Conservation (phyloP, 2,888 invertebrate species). For the Deilephila elpenor region DNA sequence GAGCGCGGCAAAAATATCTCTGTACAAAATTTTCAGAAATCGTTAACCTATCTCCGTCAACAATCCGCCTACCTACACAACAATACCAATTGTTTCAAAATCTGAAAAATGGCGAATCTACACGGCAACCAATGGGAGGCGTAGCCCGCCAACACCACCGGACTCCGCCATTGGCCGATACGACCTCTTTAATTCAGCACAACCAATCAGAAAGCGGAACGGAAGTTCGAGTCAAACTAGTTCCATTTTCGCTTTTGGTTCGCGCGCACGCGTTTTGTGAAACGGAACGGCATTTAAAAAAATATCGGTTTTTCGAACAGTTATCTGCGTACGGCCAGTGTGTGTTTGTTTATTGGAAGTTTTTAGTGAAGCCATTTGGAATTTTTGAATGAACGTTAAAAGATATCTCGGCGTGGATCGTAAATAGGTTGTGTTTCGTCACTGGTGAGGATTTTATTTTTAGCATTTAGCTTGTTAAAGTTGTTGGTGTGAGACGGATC, state of each 20-base stretch:
- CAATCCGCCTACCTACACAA: slow-evolving; percentile 79
- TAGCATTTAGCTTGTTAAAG: slow-evolving; percentile 82
- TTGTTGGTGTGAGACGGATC: slow-evolving; percentile 76
- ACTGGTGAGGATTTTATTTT: slow-evolving; percentile 74
- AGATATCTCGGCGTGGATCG: slow-evolving; percentile 35
- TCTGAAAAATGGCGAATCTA: slow-evolving; percentile 79
- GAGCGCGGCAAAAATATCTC: slow-evolving; percentile 65
- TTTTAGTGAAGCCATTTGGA: slow-evolving; percentile 38
- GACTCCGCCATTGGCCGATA: slow-evolving; percentile 62
- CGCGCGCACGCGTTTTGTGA: slow-evolving; percentile 66
- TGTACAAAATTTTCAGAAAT: slow-evolving; percentile 59
- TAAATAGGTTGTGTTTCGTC: slow-evolving; percentile 78
- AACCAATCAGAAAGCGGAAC: slow-evolving; percentile 68
- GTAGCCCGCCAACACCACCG: slow-evolving; percentile 59
- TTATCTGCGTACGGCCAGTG: slow-evolving; percentile 30
- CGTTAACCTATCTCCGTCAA: slow-evolving; percentile 50
- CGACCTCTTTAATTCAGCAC: slow-evolving; percentile 53
- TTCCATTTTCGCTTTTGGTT: slow-evolving; percentile 73
- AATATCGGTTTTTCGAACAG: slow-evolving; percentile 50
- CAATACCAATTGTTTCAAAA: slow-evolving; percentile 74
- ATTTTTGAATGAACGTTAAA: slow-evolving; percentile 22
- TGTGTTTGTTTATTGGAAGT: slow-evolving; percentile 38
- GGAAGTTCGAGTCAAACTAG: slow-evolving; percentile 78
- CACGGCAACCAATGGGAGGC: slow-evolving; percentile 76
- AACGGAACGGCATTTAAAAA: slow-evolving; percentile 56